phyloP scores from a whole-genome alignment of 2,888 invertebrate genomes.

The Amphiduros pacificus region DNA sequence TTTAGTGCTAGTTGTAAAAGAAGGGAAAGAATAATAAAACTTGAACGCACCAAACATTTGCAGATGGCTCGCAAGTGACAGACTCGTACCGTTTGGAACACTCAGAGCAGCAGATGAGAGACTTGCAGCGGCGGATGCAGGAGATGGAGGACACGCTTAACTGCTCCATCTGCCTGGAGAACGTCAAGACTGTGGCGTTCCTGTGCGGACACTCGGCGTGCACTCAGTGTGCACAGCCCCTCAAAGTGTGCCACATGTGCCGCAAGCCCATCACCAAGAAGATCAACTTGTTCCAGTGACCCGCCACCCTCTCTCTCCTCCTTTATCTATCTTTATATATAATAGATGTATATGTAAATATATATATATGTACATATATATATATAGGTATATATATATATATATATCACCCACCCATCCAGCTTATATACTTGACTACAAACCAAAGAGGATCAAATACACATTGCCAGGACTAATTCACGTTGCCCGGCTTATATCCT shows the following conservation, averaged over 20 bases:
- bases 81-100: not conserved
- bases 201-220: conserved; percentile 88
- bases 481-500: no score
- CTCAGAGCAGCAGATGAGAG: conserved; percentile 5
- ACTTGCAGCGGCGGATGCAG: conserved; percentile 65
- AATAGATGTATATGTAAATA: no score
- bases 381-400: no score
- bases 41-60: not conserved
- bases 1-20: no score
- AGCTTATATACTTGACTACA: no score
- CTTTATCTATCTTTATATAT: no score
- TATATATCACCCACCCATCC: no score
- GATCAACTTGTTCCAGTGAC: conserved; percentile 64
- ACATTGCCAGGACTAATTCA: no score
- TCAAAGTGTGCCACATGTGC: conserved; percentile 86
- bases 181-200: conserved; percentile 79
- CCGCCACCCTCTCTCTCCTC: no score
- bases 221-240: conserved; percentile 77
- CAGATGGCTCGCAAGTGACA: not conserved
- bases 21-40: no score
- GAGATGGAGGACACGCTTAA: conserved; percentile 85
- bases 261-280: conserved; percentile 75
- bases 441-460: no score
- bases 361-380: no score
- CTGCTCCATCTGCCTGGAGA: conserved; percentile 87